These are phyloP conservation scores for Theocolax elegans DNA, from an alignment of 1,140 invertebrate genomes.

Conservation along the genomic window DNA sequence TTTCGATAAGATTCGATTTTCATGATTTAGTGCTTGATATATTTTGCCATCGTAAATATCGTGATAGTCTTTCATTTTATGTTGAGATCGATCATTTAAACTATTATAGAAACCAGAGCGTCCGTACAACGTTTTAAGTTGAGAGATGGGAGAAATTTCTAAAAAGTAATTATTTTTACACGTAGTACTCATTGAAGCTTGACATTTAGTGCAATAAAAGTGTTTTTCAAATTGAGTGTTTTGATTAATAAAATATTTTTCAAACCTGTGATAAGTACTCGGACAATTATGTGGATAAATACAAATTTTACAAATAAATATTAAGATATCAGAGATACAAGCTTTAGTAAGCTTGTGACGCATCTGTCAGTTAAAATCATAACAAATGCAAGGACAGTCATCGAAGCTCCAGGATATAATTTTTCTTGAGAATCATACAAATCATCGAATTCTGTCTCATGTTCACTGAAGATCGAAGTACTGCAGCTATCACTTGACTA, in stretches of 20 bases:
- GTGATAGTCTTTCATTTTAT: neutral
- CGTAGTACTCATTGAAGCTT: neutral
- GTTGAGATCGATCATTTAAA: constrained; percentile 19
- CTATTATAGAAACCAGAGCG: constrained; percentile 15
- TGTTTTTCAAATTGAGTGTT: neutral
- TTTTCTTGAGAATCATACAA: too few species aligned
- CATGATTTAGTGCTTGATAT: constrained; percentile 24
- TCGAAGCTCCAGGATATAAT: constrained; percentile 6
- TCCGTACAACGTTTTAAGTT: constrained; percentile 27
- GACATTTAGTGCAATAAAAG: neutral
- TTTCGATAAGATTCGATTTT: neutral
- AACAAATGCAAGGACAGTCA: neutral
- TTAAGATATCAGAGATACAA: neutral
- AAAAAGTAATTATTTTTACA: constrained; percentile 25
- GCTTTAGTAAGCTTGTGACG: neutral
- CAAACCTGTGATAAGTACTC: neutral
- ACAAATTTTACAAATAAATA: neutral
- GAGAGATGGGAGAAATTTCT: constrained; percentile 9
- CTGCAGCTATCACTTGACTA: neutral
- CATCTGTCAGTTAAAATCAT: neutral
- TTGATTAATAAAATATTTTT: neutral
- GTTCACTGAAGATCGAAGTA: neutral
- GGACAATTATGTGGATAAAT: neutral
- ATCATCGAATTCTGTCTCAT: too few species aligned
- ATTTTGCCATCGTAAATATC: constrained; percentile 41